Conservation (phyloP, 2,797 vertebrate genomes). For the Poeciliopsis infans region DNA sequence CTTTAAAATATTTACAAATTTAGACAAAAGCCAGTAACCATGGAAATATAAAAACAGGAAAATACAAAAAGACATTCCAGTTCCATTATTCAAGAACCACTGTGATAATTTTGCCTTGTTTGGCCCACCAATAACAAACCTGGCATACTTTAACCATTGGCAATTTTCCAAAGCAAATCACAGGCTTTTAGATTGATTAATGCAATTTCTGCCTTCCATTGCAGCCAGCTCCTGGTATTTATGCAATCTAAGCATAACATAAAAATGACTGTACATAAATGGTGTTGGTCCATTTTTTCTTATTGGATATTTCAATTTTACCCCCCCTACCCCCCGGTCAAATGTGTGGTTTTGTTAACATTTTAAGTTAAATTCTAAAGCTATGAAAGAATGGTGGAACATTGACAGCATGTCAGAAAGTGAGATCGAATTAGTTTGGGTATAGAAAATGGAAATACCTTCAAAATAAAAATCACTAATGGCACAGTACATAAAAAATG, state of each 20-base stretch:
- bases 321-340: neutral
- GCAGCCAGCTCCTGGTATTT: conserved; percentile 32
- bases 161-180: conserved; percentile 36
- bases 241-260: conserved; percentile 41
- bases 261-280: conserved; percentile 35
- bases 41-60: conserved; percentile 22
- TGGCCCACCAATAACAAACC: conserved; percentile 23
- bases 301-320: neutral
- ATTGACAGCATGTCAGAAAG: conserved; percentile 13
- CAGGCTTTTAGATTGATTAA: conserved; percentile 53
- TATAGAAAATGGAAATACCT: conserved; percentile 7
- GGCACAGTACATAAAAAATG: neutral
- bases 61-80: conserved; percentile 13
- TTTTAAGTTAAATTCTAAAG: conserved; percentile 19
- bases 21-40: conserved; percentile 19
- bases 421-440: conserved; percentile 14
- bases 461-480: conserved; percentile 6
- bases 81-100: conserved; percentile 27
- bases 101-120: conserved; percentile 23
- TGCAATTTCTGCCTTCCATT: conserved; percentile 41
- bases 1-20: conserved; percentile 33
- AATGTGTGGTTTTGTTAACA: conserved; percentile 24
- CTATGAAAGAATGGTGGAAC: conserved; percentile 11
- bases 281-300: neutral
- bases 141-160: conserved; percentile 32